Evolutionary conservation across 1,140 invertebrate genomes (phyloP).

Genomic region (Pachypeltis micranthus): DNA sequence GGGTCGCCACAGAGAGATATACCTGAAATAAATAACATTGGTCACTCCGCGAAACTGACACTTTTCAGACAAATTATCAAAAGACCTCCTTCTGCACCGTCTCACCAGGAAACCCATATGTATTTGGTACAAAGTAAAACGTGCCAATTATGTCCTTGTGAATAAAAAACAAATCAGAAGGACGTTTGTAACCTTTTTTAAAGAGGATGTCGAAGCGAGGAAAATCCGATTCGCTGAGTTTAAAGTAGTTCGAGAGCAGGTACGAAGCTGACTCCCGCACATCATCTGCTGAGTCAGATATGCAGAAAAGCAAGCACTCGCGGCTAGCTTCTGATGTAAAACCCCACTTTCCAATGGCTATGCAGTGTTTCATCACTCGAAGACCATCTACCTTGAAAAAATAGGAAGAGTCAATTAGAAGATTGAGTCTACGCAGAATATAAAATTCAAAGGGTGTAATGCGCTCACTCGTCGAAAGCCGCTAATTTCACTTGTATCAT

Average conservation of each 20-base stretch:
- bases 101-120: no score
- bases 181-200: conserved; percentile 29
- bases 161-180: no score
- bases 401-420: no score
- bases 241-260: conserved; percentile 37
- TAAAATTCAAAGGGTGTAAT: no score
- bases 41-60: no score
- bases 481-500: no score
- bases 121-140: no score
- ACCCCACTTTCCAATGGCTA: conserved; percentile 29
- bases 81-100: no score
- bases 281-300: conserved; percentile 37
- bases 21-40: conserved; percentile 18
- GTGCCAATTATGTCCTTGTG: no score
- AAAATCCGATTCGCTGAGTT: conserved; percentile 14
- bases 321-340: conserved; percentile 32
- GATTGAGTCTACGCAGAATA: no score
- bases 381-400: conserved; percentile 15
- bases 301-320: conserved; percentile 32
- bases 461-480: no score
- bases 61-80: no score
- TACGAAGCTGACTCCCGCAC: conserved; percentile 35
- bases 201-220: conserved; percentile 27
- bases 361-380: conserved; percentile 16
- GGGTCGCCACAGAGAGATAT: conserved; percentile 37